Evolutionary conservation across 64 coral and sea anemone species (phyloP), one percentile per base, ranked within the genome.

Genomic region (Montipora efflorescens): DNA sequence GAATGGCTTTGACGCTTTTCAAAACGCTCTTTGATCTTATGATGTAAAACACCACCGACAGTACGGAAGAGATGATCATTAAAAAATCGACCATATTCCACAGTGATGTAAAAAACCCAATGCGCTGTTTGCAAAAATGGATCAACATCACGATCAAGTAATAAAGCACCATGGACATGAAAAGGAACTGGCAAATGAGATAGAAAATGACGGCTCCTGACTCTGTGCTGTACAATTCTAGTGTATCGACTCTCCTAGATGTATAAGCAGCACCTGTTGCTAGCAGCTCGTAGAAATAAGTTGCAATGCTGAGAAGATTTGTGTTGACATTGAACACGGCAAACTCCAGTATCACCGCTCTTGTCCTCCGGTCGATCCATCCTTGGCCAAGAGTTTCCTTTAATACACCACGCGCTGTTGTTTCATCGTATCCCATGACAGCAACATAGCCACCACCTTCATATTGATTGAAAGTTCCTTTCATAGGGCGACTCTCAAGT

Each of bases 31-130:
- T 82, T 14, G 79, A 61, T 82, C 79, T 61, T 1, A 82, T 82
- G 55, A 82, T 82, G 28, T 82, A 82, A 23, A 61, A 82, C 25
- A 20, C 57, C 13, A 82, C 22, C 7, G 79, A 82, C 23, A 53
- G 22, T 44, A 82, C 55, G 2, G 79, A 82, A 3, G 20, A 64
- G 4, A 82, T 15, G 23, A 82, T 45, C 79, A 45, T 82, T 14
- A 82, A 64, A 25, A 82, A 66, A 61, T 82, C 79, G 23, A 82
- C 79, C 55, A 82, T 61, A 82, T 82, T 82, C 79, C 79, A 82
- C 5, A 82, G 3, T 16, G 79, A 82, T 20, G 57, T 82, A 23
- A 82, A 82, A 82, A 82, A 82, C 55, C 10, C 55, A 62, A 64
- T 11, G 0, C 79, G 58, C 12, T 82, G 79, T 44, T 14, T 22